phyloP scores from a whole-genome alignment of 2,113 vertebrate species.

The Mixornis gularis region DNA sequence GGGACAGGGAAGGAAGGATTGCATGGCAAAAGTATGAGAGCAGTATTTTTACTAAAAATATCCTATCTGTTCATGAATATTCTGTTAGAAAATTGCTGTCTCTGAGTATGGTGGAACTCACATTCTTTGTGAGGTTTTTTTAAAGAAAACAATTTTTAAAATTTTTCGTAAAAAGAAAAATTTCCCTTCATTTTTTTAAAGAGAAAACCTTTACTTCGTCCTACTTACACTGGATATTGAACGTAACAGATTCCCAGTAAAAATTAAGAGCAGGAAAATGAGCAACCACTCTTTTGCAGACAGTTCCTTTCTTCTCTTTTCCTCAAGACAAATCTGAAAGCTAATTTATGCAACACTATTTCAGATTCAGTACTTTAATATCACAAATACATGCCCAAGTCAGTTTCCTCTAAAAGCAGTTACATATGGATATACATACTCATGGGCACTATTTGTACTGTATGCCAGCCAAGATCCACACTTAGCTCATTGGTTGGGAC shows the following conservation, averaged over 20 bases:
- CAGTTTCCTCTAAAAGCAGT: background rate
- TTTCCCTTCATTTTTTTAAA: background rate
- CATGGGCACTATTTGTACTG: background rate
- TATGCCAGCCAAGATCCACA: background rate
- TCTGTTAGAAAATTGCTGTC: background rate
- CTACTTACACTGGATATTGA: background rate
- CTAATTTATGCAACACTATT: background rate
- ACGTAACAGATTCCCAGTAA: background rate
- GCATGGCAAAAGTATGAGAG: background rate
- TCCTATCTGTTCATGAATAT: background rate
- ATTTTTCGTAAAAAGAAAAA: no score
- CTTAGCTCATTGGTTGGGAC: background rate
- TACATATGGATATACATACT: background rate
- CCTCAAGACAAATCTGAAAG: background rate
- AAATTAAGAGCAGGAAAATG: background rate
- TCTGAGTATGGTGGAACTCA: background rate
- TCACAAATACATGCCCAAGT: background rate
- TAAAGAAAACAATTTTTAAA: background rate
- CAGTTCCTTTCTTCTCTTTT: background rate
- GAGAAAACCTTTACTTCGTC: background rate
- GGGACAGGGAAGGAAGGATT: accelerated
- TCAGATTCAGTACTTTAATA: background rate
- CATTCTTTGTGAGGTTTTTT: background rate
- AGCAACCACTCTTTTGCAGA: background rate
- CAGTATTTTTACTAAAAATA: background rate